Conservation (phyloP, 1,140 invertebrate genomes). For the Bombus huntii region DNA sequence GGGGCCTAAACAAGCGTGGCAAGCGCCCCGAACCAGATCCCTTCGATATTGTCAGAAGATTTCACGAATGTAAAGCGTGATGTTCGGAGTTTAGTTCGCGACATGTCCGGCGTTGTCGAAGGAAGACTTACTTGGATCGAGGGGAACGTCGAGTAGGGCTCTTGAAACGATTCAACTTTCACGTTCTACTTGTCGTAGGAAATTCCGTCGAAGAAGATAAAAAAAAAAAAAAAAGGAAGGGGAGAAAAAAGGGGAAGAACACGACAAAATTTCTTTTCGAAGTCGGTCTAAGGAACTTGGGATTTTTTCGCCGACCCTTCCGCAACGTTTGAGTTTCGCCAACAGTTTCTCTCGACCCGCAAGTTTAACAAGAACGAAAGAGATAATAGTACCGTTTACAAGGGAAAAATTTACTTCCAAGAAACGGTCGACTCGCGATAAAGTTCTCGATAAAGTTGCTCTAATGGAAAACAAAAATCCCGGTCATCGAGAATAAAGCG, state of each 20-base stretch:
- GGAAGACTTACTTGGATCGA: conserved; percentile 9
- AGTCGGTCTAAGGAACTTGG: background rate
- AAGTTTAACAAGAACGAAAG: background rate
- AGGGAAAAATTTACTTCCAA: background rate
- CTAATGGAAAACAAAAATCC: background rate
- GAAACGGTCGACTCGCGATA: background rate
- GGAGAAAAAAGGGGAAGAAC: background rate
- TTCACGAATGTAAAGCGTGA: background rate
- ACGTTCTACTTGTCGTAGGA: background rate
- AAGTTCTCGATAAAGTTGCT: background rate
- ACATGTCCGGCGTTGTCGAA: conserved; percentile 18
- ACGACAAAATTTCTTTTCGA: background rate
- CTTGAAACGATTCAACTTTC: conserved; percentile 29
- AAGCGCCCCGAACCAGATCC: too few species aligned
- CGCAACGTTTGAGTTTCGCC: background rate
- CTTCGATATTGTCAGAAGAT: background rate
- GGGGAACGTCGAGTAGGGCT: background rate
- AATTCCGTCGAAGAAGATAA: background rate
- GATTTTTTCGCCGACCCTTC: background rate
- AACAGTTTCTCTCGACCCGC: background rate
- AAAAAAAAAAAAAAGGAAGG: too few species aligned
- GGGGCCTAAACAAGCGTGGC: background rate
- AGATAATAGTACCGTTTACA: background rate
- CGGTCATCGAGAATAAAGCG: background rate
- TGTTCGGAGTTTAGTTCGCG: background rate